These are phyloP conservation scores for Gorsachius goisagi DNA, from an alignment of 2,113 vertebrate genomes.

Conservation along the genomic window DNA sequence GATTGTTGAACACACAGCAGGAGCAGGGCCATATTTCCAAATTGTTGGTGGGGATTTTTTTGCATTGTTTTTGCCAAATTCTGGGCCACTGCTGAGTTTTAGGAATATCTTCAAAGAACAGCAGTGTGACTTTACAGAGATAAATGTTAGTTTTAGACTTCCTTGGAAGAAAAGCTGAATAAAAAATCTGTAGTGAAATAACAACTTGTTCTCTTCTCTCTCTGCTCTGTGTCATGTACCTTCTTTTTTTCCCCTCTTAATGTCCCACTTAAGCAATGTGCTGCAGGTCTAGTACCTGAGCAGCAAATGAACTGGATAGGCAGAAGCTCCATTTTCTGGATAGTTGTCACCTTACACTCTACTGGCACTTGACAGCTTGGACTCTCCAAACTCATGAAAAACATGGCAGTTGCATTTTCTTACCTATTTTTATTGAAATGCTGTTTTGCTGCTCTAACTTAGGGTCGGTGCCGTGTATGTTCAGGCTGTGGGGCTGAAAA, in stretches of 20 bases:
- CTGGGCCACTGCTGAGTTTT: neutral
- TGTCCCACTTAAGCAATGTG: neutral
- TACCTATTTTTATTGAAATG: neutral
- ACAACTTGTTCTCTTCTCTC: neutral
- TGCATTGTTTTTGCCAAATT: neutral
- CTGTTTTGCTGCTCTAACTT: neutral
- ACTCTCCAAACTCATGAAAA: neutral
- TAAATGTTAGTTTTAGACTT: neutral
- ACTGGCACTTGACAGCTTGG: neutral
- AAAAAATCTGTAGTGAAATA: neutral
- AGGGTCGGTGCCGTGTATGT: fast-evolving
- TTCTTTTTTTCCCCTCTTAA: neutral
- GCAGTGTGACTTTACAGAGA: neutral
- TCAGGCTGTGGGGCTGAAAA: neutral
- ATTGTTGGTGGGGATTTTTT: neutral
- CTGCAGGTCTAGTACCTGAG: neutral
- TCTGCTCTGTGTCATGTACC: neutral
- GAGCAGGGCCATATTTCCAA: neutral
- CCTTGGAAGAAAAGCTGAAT: neutral
- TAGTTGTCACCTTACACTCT: neutral
- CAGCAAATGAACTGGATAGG: neutral
- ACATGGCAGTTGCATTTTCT: neutral
- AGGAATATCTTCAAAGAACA: neutral
- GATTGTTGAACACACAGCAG: neutral
- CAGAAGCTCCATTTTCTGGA: neutral